These are phyloP conservation scores for Phalanger gymnotis DNA, from an alignment of 2,797 vertebrate species.

Conservation along the genomic window DNA sequence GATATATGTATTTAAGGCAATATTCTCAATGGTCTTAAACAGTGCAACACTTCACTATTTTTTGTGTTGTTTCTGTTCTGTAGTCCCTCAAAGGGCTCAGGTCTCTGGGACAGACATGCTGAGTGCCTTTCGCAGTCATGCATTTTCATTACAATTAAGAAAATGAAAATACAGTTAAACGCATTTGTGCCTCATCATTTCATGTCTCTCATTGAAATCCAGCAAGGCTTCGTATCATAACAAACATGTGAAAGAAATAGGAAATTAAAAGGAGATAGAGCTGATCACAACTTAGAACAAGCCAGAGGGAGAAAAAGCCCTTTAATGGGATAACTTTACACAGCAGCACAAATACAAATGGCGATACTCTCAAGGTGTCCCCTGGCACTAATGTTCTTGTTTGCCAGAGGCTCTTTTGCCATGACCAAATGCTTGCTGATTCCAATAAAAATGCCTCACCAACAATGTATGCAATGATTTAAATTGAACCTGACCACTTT, in stretches of 20 bases:
- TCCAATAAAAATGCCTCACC: slow-evolving; percentile 76
- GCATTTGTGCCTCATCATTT: slow-evolving; percentile 36
- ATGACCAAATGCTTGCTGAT: slow-evolving; percentile 76
- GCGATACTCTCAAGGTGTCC: slow-evolving; percentile 67
- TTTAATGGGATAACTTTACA: slow-evolving; percentile 54
- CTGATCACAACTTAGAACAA: slow-evolving; percentile 52
- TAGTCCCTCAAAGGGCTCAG: background rate
- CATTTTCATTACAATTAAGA: slow-evolving; percentile 10
- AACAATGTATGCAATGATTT: slow-evolving; percentile 73
- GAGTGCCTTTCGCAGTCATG: background rate
- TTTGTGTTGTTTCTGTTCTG: background rate
- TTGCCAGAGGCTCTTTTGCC: slow-evolving; percentile 68
- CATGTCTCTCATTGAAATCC: slow-evolving; percentile 41
- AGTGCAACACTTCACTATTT: background rate
- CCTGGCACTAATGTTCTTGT: slow-evolving; percentile 55
- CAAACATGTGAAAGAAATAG: slow-evolving; percentile 38
- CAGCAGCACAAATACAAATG: slow-evolving; percentile 57
- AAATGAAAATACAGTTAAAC: slow-evolving; percentile 39
- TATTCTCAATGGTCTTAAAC: background rate
- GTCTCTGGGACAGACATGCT: background rate
- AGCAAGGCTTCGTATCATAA: slow-evolving; percentile 5
- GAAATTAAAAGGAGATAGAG: slow-evolving; percentile 59
- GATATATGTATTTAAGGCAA: background rate
- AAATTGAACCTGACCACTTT: slow-evolving; percentile 73
- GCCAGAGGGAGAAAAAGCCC: slow-evolving; percentile 31